phyloP scores from a whole-genome alignment of 2,797 vertebrate species.

The Microchirus variegatus region DNA sequence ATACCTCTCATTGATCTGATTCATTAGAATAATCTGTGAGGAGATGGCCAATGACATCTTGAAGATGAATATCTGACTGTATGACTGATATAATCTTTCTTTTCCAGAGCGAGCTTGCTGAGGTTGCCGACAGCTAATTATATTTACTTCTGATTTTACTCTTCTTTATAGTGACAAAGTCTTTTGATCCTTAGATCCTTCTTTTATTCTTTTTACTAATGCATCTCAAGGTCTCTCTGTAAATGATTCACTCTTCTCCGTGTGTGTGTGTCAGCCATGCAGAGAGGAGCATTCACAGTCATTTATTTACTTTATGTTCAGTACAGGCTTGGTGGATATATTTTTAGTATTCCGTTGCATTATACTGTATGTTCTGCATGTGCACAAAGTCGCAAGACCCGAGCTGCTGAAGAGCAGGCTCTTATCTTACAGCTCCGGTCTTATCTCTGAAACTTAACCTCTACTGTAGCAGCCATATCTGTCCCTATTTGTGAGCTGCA shows the following conservation, averaged over 20 bases:
- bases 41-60: neutral
- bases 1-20: too few species aligned
- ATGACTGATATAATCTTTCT: neutral
- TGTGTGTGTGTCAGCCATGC: constrained; percentile 10
- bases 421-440: neutral
- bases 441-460: neutral
- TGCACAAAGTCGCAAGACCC: neutral
- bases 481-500: neutral
- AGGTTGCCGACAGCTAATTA: constrained; percentile 1
- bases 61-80: neutral
- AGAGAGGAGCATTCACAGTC: constrained; percentile 18
- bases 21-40: too few species aligned
- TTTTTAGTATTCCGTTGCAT: neutral
- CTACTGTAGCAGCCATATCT: neutral
- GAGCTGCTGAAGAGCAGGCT: neutral
- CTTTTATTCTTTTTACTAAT: constrained; percentile 35
- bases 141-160: constrained; percentile 27
- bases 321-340: too few species aligned
- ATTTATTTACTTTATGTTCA: too few species aligned
- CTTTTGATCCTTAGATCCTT: constrained; percentile 16
- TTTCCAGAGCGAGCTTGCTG: constrained; percentile 7
- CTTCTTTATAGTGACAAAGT: constrained; percentile 6
- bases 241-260: constrained; percentile 21
- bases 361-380: constrained; percentile 1
- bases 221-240: constrained; percentile 35